A percentile compares a stretch with the other conserved stretches of the same genome.
phyloP scores from a whole-genome alignment of 2,888 invertebrate species.

The Diloba caeruleocephala region DNA sequence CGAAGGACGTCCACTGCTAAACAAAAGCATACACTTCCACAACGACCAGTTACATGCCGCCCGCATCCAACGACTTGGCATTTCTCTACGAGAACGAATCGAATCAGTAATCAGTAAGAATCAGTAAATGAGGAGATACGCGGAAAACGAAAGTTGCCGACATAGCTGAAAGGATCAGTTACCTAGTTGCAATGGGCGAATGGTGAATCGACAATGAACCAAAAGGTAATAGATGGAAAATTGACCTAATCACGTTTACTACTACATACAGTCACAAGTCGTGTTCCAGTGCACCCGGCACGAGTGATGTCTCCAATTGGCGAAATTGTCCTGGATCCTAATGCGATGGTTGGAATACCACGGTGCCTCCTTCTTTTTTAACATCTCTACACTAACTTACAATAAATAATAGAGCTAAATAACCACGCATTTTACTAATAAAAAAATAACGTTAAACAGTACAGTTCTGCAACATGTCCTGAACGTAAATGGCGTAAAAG shows the following conservation, averaged over 20 bases:
- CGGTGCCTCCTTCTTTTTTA: constrained; percentile 83
- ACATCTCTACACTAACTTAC: constrained; percentile 71
- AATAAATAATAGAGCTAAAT: constrained; percentile 46
- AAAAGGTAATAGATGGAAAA: constrained; percentile 38
- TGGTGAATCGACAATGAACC: constrained; percentile 17
- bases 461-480: constrained; percentile 58
- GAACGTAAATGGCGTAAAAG: constrained; percentile 67
- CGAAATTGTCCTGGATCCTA: constrained; percentile 78
- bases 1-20: too few relatives aligned
- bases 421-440: constrained; percentile 55
- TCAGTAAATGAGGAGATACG: too few relatives aligned
- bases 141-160: too few relatives aligned
- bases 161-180: too few relatives aligned
- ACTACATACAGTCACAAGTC: constrained; percentile 82
- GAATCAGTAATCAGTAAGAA: too few relatives aligned
- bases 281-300: constrained; percentile 83
- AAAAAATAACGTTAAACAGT: constrained; percentile 36
- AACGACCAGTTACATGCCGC: too few relatives aligned
- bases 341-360: constrained; percentile 82
- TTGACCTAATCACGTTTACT: constrained; percentile 59
- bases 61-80: too few relatives aligned
- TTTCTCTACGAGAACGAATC: too few relatives aligned
- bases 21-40: too few relatives aligned
- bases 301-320: constrained; percentile 73
- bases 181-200: too few relatives aligned